phyloP scores from a whole-genome alignment of 2,113 vertebrate genomes.

The Ceyx cyanopectus region DNA sequence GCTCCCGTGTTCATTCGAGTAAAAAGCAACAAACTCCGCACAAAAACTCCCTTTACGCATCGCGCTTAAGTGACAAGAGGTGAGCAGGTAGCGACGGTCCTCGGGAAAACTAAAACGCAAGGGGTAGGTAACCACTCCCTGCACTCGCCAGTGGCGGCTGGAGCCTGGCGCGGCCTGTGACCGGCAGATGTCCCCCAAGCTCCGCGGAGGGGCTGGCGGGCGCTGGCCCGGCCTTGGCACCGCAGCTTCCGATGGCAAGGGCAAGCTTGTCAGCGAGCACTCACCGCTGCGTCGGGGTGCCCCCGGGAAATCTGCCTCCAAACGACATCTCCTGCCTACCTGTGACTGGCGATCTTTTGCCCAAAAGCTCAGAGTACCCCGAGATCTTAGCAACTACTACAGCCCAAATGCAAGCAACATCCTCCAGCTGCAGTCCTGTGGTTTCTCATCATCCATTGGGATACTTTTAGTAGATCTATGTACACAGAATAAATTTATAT shows the following conservation, averaged over 20 bases:
- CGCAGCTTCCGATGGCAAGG: accelerated
- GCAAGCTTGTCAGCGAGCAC: not conserved
- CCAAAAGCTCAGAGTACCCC: accelerated
- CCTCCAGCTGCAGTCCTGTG: accelerated
- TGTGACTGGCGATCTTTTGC: accelerated
- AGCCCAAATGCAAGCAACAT: accelerated
- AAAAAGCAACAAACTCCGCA: accelerated
- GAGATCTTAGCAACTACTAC: accelerated
- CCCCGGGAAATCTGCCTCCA: accelerated
- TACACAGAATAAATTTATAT: accelerated
- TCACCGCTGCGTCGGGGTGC: accelerated
- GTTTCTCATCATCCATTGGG: accelerated
- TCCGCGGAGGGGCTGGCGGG: not conserved
- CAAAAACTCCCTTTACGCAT: too few species aligned
- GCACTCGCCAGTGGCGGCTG: not conserved
- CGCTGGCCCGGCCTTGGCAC: too few species aligned
- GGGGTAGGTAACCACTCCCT: not conserved
- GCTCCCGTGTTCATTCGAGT: accelerated
- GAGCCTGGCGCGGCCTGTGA: not conserved
- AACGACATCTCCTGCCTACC: accelerated
- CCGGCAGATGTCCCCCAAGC: not conserved
- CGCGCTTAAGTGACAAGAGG: accelerated
- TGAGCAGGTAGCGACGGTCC: accelerated
- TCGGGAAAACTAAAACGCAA: too few species aligned
- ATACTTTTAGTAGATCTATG: accelerated